Conservation (phyloP, 2,888 invertebrate genomes). For the Didymodactylos carnosus region DNA sequence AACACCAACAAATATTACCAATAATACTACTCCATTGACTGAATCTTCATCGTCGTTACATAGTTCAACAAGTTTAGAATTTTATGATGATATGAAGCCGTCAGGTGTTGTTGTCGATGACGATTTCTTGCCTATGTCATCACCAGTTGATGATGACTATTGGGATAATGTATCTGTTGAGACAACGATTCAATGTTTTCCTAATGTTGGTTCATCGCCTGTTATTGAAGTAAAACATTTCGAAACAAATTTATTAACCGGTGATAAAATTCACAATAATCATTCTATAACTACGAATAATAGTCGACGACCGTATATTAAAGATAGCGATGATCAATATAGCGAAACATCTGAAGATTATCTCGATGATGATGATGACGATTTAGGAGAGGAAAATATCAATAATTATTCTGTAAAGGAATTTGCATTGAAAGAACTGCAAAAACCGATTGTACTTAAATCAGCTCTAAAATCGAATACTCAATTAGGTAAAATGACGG, state of each 20-base stretch:
- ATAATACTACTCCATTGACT: background rate
- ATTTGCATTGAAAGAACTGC: background rate
- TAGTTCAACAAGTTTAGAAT: background rate
- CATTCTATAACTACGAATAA: too few species aligned
- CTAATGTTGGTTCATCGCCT: conserved; percentile 12
- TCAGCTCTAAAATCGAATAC: background rate
- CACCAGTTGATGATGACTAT: conserved; percentile 10
- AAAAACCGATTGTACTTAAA: background rate
- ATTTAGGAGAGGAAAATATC: background rate
- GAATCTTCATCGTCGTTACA: background rate
- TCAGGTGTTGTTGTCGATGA: conserved; percentile 13
- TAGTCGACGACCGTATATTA: too few species aligned
- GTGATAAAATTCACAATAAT: too few species aligned
- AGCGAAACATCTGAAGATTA: background rate
- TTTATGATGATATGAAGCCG: background rate
- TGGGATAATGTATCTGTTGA: background rate
- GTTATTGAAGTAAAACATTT: background rate
- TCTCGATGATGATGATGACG: background rate
- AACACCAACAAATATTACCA: background rate
- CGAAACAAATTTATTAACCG: too few species aligned
- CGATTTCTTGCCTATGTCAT: conserved; percentile 12
- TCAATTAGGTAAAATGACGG: background rate
- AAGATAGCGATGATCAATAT: background rate
- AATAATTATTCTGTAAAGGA: background rate
- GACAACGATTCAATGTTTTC: background rate